Percentiles rank a stretch among this genome's conserved stretches.
Evolutionary conservation across 1,140 invertebrate species (phyloP).

Genomic region (Procambarus virginalis): DNA sequence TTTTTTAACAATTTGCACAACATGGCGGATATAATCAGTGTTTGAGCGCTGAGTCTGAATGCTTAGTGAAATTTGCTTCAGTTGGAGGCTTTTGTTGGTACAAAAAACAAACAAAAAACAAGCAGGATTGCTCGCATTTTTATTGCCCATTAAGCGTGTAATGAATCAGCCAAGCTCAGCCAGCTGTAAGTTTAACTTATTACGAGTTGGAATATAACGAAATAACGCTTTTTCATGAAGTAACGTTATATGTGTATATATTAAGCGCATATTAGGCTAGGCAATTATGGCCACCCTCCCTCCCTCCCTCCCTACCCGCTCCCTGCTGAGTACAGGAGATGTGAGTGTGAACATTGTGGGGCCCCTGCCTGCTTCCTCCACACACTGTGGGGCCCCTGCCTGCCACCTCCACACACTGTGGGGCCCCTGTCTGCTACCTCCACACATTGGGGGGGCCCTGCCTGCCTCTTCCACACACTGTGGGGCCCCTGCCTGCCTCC

Average conservation of each 20-base stretch:
- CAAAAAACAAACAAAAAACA: neutral
- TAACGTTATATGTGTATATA: neutral
- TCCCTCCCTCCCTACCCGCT: no score
- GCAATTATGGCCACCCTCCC: no score
- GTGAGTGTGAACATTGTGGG: no score
- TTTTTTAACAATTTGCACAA: slow-evolving; percentile 3
- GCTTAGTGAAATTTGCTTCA: neutral
- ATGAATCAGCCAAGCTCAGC: neutral
- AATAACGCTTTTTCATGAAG: neutral
- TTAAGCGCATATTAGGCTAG: no score
- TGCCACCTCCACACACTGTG: no score
- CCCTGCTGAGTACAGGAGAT: no score
- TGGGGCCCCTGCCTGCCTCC: no score
- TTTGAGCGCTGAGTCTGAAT: neutral
- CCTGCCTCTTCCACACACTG: no score
- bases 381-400: no score
- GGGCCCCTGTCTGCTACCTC: no score
- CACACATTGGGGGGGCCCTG: no score
- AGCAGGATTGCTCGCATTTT: neutral
- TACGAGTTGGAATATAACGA: neutral
- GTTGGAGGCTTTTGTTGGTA: neutral
- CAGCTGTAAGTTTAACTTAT: neutral
- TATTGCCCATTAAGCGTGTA: neutral
- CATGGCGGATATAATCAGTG: neutral
- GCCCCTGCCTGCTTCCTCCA: no score